Base-by-base conservation (phyloP, 2,113 vertebrate genomes). In the Strix aluco region DNA sequence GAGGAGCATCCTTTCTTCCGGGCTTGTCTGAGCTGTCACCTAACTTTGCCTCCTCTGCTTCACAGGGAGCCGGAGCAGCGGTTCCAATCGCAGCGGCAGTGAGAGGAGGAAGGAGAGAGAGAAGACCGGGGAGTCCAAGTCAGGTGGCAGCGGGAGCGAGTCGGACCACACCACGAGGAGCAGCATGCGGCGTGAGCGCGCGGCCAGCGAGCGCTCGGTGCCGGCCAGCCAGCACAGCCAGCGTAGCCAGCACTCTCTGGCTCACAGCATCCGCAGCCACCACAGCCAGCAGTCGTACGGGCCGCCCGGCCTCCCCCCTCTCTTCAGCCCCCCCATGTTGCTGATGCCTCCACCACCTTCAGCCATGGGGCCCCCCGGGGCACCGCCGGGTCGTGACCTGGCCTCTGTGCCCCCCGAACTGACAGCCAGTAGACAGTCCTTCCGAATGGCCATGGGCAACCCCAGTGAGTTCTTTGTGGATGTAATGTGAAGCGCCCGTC, bases 401-500 rank as follows among this genome's bases (percentile, higher is more conserved):
- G 96, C 98, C 92, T 98, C 99, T 2, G 99, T 99, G 97, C 99
- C 99, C 95, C 99, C 99, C 0, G 99, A 99, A 99, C 99, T 99
- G 97, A 99, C 99, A 16, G 99, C 98, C 92, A 99, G 99, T 94
- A 98, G 99, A 97, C 99, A 99, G 98, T 99, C 99, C 93, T 99
- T 99, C 98, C 98, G 98, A 97, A 98, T 99, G 98, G 99, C 99
- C 97, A 98, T 99, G 98, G 99, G 99, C 94, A 99, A 99, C 98
- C 99, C 99, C 97, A 98, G 99, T 95, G 99, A 99, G 98, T 99
- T 99, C 98, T 99, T 99, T 97, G 99, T 99, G 97, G 99, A 99
- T 97, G 99, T 99, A 98, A 99, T 99, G 99, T 99, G 99, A 99
- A 97, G 96, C 91, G 74, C 97, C 89, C 70, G 0, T 88, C 91